These are phyloP conservation scores for Sorex araneus DNA, from an alignment of 2,113 vertebrate species.

Conservation along the genomic window DNA sequence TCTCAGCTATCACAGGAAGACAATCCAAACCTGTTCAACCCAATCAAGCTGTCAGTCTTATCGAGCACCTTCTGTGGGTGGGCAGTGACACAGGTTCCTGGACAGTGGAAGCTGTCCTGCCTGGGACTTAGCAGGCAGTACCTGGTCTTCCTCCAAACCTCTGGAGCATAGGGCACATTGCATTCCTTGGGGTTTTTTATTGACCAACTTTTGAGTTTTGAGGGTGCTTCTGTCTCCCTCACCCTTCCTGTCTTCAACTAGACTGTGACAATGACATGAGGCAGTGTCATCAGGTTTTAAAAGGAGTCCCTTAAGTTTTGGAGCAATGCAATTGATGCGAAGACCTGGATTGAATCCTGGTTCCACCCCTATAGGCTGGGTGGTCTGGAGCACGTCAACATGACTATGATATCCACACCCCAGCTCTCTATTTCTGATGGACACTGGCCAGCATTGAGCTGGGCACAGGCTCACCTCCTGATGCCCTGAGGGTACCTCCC, in stretches of 20 bases:
- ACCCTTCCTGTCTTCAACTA: no score
- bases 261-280: background rate
- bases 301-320: background rate
- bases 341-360: background rate
- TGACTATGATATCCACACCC: background rate
- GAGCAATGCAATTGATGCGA: background rate
- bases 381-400: background rate
- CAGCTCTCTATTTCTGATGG: background rate
- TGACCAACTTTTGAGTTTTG: background rate
- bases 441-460: background rate
- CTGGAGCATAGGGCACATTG: background rate
- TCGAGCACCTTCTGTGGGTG: background rate
- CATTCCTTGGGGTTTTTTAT: no score
- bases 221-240: background rate
- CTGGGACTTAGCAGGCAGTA: background rate
- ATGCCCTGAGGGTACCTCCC: background rate
- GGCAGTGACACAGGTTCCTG: background rate
- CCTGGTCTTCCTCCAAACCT: background rate
- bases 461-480: background rate
- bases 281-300: background rate
- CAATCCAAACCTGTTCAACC: background rate
- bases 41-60: background rate
- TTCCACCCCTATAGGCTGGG: background rate
- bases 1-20: background rate
- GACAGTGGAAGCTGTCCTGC: no score